Percentiles rank a stretch among this genome's conserved stretches.
phyloP scores from a whole-genome alignment of 2,113 vertebrate genomes.

The Rousettus leschenaultii region DNA sequence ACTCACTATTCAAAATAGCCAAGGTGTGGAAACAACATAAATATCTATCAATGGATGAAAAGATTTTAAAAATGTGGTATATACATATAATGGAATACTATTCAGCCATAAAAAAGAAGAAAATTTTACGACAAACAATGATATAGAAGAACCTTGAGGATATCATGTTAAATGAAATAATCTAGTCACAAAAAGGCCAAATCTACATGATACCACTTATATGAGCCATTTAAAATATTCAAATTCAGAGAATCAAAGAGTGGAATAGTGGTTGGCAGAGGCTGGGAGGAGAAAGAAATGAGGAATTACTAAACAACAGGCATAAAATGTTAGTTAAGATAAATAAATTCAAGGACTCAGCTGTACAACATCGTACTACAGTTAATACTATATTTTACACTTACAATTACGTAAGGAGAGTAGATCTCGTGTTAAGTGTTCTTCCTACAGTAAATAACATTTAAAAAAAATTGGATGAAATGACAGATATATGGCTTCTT shows the following conservation, averaged over 20 bases:
- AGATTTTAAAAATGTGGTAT: background rate
- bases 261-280: background rate
- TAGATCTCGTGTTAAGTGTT: background rate
- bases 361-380: background rate
- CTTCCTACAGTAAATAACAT: background rate
- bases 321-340: background rate
- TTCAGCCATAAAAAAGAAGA: background rate
- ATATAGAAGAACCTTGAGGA: background rate
- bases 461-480: background rate
- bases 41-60: background rate
- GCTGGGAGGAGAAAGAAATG: background rate
- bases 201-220: background rate
- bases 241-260: background rate
- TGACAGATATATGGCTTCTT: background rate
- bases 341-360: background rate
- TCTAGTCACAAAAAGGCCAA: background rate
- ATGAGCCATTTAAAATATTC: background rate
- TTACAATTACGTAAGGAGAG: background rate
- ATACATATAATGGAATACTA: background rate
- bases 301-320: background rate
- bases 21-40: background rate
- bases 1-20: background rate
- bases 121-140: background rate
- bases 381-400: background rate
- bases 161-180: background rate